Evolutionary conservation across 2,113 vertebrate genomes (phyloP).

Genomic region (Tricholaema leucomelas): DNA sequence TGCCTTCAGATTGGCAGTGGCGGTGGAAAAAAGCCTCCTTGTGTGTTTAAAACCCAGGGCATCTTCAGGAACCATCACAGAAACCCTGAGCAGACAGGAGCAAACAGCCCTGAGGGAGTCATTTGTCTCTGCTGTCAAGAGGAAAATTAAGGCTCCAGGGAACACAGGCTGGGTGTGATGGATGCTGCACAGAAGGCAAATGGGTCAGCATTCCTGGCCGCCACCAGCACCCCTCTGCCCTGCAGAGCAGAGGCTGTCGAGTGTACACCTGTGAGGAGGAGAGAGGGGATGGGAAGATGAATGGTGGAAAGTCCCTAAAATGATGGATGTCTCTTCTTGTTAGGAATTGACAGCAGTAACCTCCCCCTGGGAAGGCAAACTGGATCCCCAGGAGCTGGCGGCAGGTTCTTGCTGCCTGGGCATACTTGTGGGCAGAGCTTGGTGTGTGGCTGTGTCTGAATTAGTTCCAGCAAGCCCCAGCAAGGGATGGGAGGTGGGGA

Average conservation of each 20-base stretch:
- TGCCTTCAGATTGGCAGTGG: neutral
- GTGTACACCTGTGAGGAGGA: neutral
- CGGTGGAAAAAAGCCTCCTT: neutral
- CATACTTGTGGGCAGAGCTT: rapidly evolving
- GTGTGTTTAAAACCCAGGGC: slow-evolving; percentile 45
- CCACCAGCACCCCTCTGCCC: neutral
- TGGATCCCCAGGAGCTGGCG: neutral
- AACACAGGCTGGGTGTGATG: slow-evolving; percentile 24
- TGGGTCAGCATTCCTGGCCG: slow-evolving; percentile 17
- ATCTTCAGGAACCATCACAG: neutral
- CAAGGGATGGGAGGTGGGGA: neutral
- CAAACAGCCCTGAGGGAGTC: slow-evolving; percentile 36
- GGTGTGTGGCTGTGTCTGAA: neutral
- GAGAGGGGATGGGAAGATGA: neutral
- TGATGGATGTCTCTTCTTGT: neutral
- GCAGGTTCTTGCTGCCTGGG: neutral
- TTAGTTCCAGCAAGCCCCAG: neutral
- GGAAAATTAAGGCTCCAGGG: slow-evolving; percentile 59
- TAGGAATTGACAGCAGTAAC: neutral
- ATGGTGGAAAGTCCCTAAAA: neutral
- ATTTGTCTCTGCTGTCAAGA: slow-evolving; percentile 64
- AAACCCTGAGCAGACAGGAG: slow-evolving; percentile 31
- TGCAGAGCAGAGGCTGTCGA: neutral
- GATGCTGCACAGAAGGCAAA: slow-evolving; percentile 38
- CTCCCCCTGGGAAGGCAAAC: neutral